These are phyloP conservation scores for Polymixis lichenea DNA, from an alignment of 2,888 invertebrate species.

Conservation along the genomic window DNA sequence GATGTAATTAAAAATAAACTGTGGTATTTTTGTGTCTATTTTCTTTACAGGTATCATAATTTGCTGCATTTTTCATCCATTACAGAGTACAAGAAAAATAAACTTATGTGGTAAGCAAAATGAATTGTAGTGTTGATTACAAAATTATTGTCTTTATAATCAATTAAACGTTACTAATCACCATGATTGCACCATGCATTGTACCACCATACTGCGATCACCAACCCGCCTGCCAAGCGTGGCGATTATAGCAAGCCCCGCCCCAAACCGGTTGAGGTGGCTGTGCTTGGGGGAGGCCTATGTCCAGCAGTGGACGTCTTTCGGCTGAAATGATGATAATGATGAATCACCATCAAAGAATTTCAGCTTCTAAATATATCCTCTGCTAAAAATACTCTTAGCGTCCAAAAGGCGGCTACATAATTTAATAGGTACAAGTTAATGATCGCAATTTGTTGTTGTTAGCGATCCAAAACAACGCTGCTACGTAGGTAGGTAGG, in stretches of 20 bases:
- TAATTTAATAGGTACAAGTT: conserved; percentile 16
- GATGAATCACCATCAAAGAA: not conserved
- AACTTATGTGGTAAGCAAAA: not conserved
- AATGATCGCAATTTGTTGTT: conserved; percentile 16
- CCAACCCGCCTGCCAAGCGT: no score
- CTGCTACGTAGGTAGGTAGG: no score
- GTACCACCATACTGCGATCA: no score
- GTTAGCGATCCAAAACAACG: conserved; percentile 8
- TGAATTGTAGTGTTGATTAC: not conserved
- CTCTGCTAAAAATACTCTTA: not conserved
- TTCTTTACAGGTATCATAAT: not conserved
- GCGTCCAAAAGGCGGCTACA: not conserved
- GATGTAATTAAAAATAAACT: conserved; percentile 10
- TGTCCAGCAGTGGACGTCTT: no score
- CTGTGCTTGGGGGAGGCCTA: no score
- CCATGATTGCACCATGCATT: no score
- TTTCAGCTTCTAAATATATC: not conserved
- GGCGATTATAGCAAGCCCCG: no score
- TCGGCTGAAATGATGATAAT: no score
- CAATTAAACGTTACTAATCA: not conserved
- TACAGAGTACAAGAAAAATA: not conserved
- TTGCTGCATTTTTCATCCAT: not conserved
- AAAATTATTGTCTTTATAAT: not conserved
- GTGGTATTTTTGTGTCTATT: not conserved
- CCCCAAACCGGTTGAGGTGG: no score